Percentiles rank a stretch among this genome's conserved stretches.
Conservation (phyloP, 1,140 invertebrate genomes). For the Cheumatopsyche charites region DNA sequence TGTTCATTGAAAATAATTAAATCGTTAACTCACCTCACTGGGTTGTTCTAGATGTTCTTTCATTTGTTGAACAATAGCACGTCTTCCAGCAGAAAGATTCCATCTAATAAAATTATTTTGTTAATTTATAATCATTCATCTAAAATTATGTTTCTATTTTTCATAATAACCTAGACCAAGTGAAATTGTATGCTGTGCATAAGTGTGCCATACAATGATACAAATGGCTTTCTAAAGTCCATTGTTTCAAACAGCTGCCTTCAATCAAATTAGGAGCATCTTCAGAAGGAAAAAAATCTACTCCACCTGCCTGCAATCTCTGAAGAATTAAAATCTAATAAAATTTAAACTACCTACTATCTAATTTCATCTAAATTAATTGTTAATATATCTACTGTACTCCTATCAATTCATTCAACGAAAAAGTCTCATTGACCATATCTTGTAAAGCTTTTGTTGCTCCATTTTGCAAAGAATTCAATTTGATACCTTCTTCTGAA, state of each 20-base stretch:
- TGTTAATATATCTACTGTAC: conserved; percentile 14
- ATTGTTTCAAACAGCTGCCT: conserved; percentile 74
- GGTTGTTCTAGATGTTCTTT: conserved; percentile 38
- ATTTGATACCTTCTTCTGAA: conserved; percentile 31
- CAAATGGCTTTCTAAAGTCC: conserved; percentile 76
- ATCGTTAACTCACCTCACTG: conserved; percentile 34
- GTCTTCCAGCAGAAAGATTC: conserved; percentile 43
- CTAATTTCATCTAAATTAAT: background rate
- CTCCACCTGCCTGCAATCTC: conserved; percentile 75
- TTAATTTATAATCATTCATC: background rate
- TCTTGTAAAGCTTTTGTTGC: conserved; percentile 43
- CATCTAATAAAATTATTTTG: conserved; percentile 35
- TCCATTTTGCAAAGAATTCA: conserved; percentile 46
- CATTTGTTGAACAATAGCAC: conserved; percentile 45
- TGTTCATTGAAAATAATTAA: too few relatives aligned
- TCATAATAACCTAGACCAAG: conserved; percentile 72
- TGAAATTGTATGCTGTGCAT: conserved; percentile 77
- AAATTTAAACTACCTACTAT: background rate
- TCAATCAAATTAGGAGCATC: conserved; percentile 86
- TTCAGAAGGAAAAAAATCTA: conserved; percentile 87
- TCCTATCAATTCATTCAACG: conserved; percentile 36
- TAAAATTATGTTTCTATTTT: background rate
- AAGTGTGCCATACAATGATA: conserved; percentile 84
- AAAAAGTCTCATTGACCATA: conserved; percentile 38
- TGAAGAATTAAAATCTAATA: conserved; percentile 50